phyloP scores from a whole-genome alignment of 64 coral and sea anemone species.

The Astreopora myriophthalma region DNA sequence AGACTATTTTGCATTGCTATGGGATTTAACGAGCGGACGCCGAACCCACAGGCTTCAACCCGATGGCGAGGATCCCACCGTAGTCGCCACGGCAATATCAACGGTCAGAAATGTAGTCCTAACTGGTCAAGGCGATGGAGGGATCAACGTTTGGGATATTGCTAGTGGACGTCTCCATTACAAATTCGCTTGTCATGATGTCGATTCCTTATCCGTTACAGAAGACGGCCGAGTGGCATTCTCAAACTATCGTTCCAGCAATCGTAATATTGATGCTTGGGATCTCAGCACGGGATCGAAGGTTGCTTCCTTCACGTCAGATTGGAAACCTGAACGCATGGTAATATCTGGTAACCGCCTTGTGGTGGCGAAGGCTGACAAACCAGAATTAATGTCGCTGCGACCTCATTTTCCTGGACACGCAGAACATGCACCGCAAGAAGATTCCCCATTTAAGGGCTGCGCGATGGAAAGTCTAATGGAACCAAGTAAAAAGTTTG shows the following conservation, averaged over 20 bases:
- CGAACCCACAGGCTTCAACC: background rate
- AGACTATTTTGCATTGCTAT: constrained; percentile 30
- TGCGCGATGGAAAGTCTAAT: background rate
- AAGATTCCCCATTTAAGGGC: background rate
- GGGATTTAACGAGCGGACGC: constrained; percentile 31
- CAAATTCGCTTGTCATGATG: constrained; percentile 11
- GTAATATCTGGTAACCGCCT: constrained; percentile 7
- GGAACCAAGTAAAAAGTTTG: background rate
- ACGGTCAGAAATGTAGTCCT: background rate
- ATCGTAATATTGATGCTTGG: constrained; percentile 46
- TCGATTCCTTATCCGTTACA: constrained; percentile 26
- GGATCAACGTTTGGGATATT: constrained; percentile 55
- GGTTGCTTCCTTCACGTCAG: constrained; percentile 58
- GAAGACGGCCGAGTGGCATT: constrained; percentile 41
- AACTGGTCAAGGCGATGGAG: constrained; percentile 57
- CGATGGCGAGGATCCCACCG: constrained; percentile 28
- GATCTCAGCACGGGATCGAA: constrained; percentile 23
- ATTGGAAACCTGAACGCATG: constrained; percentile 63
- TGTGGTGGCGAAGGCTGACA: constrained; percentile 27
- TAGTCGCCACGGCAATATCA: constrained; percentile 25
- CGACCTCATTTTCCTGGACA: constrained; percentile 22
- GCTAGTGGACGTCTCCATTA: background rate
- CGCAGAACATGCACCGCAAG: background rate
- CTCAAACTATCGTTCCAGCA: constrained; percentile 44
- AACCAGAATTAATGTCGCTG: constrained; percentile 24